These are phyloP conservation scores for Jaculus jaculus DNA, from an alignment of 2,113 vertebrate species.

Conservation along the genomic window DNA sequence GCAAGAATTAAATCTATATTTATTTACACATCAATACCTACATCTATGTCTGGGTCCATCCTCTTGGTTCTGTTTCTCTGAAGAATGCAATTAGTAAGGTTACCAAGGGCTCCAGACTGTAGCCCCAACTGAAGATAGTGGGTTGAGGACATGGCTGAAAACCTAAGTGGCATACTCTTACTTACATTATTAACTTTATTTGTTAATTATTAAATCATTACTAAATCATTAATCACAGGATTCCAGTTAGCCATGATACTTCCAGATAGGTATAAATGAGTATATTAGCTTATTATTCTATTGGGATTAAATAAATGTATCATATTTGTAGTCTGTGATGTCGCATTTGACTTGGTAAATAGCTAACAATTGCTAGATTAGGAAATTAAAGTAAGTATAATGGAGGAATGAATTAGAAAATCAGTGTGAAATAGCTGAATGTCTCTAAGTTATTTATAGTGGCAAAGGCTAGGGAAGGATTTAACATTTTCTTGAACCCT, in stretches of 20 bases:
- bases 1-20: neutral
- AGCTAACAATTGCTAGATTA: neutral
- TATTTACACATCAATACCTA: neutral
- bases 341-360: constrained; percentile 1
- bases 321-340: neutral
- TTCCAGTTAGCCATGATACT: neutral
- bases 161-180: too few relatives aligned
- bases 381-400: neutral
- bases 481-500: neutral
- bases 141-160: neutral
- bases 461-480: neutral
- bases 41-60: too few relatives aligned
- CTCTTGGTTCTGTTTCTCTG: neutral
- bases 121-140: neutral
- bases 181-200: neutral
- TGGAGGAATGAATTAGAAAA: neutral
- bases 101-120: neutral
- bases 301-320: neutral
- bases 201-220: too few relatives aligned
- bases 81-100: neutral
- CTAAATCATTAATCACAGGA: neutral
- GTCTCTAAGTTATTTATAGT: neutral
- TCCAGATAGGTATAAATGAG: neutral
- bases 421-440: neutral
- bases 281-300: neutral